phyloP scores from a whole-genome alignment of 2,797 vertebrate species.

The Chloroceryle amazona region DNA sequence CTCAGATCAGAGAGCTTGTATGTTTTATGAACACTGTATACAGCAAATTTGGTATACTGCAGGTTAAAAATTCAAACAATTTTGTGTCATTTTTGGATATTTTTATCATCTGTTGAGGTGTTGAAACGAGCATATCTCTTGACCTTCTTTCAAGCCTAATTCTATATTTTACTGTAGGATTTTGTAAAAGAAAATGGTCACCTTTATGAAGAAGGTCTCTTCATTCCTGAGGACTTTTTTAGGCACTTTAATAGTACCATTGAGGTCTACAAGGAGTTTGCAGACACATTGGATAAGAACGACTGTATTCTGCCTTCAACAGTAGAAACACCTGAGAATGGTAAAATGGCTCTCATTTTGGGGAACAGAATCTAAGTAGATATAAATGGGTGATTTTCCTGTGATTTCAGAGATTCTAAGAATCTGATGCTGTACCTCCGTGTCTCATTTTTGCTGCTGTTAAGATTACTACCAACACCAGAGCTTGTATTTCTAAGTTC shows the following conservation, averaged over 20 bases:
- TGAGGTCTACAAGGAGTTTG: slow-evolving; percentile 81
- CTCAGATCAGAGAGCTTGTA: background rate
- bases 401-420: background rate
- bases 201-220: slow-evolving; percentile 69
- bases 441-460: background rate
- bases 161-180: slow-evolving; percentile 66
- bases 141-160: slow-evolving; percentile 22
- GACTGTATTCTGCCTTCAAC: slow-evolving; percentile 80
- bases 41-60: background rate
- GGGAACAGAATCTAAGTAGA: background rate
- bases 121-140: background rate
- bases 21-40: background rate
- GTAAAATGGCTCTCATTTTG: slow-evolving; percentile 65
- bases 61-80: background rate
- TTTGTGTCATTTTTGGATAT: background rate
- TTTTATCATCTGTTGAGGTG: background rate
- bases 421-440: background rate
- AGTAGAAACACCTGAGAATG: slow-evolving; percentile 75
- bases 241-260: slow-evolving; percentile 83
- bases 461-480: background rate
- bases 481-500: background rate
- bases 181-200: slow-evolving; percentile 76
- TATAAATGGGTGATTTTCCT: background rate
- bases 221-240: slow-evolving; percentile 83
- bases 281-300: slow-evolving; percentile 70